Conservation (phyloP, 2,113 vertebrate genomes). For the Platycercus adscitus region DNA sequence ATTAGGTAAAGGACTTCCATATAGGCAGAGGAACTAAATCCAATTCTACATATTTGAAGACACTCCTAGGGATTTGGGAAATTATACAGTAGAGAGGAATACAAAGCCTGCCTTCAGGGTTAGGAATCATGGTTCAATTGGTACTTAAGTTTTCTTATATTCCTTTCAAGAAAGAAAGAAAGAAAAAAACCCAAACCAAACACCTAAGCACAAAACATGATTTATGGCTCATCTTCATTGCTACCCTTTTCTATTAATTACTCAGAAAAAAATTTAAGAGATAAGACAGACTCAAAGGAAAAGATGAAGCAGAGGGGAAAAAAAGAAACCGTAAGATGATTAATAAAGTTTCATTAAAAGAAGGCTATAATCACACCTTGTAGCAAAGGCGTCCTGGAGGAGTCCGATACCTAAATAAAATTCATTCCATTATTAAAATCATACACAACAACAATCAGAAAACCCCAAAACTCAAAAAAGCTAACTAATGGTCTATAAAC, state of each 20-base stretch:
- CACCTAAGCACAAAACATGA: not conserved
- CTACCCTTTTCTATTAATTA: not conserved
- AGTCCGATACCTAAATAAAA: constrained; percentile 85
- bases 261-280: not conserved
- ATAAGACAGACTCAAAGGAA: not conserved
- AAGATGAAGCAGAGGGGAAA: not conserved
- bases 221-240: not conserved
- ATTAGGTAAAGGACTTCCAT: not conserved
- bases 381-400: constrained; percentile 83
- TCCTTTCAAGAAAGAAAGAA: not conserved
- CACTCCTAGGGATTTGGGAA: not conserved
- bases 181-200: not conserved
- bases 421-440: constrained; percentile 58
- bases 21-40: not conserved
- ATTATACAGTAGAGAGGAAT: not conserved
- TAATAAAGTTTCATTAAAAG: constrained; percentile 50
- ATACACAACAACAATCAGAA: not conserved
- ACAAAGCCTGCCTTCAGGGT: not conserved
- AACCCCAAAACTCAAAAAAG: not conserved
- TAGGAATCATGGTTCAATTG: not conserved
- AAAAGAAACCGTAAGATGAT: not conserved
- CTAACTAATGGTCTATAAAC: not conserved
- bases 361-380: constrained; percentile 81
- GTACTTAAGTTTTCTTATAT: not conserved
- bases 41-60: not conserved